These are phyloP conservation scores for Anguilla anguilla DNA, from an alignment of 2,797 vertebrate species.

Conservation along the genomic window DNA sequence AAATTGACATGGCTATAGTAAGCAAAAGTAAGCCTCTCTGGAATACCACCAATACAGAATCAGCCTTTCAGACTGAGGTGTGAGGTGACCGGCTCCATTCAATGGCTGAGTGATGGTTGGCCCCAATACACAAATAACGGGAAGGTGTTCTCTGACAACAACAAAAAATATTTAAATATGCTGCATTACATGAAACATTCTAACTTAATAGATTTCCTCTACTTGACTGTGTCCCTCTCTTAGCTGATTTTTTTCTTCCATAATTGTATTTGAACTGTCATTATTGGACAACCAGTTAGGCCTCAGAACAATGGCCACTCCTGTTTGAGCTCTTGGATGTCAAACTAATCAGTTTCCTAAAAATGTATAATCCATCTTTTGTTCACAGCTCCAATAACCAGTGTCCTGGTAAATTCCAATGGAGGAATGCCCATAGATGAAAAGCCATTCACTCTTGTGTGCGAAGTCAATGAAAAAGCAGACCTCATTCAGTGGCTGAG, in stretches of 20 bases:
- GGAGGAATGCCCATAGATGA: not conserved
- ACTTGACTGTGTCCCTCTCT: too few species aligned
- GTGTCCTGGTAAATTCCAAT: not conserved
- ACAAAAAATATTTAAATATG: slow-evolving; percentile 53
- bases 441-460: slow-evolving; percentile 54
- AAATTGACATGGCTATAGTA: not conserved
- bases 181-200: slow-evolving; percentile 39
- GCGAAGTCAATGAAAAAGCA: slow-evolving; percentile 50
- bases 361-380: not conserved
- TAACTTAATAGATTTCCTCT: not conserved
- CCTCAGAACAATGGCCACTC: slow-evolving; percentile 14
- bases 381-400: not conserved
- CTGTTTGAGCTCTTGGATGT: not conserved
- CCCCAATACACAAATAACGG: slow-evolving; percentile 43
- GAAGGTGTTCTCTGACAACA: slow-evolving; percentile 6
- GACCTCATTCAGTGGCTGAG: slow-evolving; percentile 61
- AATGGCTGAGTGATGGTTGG: slow-evolving; percentile 58
- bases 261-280: slow-evolving; percentile 39
- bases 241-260: not conserved
- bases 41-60: slow-evolving; percentile 47
- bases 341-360: slow-evolving; percentile 22
- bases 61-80: slow-evolving; percentile 57
- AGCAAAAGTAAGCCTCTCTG: slow-evolving; percentile 26
- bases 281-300: slow-evolving; percentile 44
- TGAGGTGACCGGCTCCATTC: slow-evolving; percentile 45